Base-by-base conservation (phyloP, 92 coral and sea anemone species). In the Parazoanthus atlanticus region DNA sequence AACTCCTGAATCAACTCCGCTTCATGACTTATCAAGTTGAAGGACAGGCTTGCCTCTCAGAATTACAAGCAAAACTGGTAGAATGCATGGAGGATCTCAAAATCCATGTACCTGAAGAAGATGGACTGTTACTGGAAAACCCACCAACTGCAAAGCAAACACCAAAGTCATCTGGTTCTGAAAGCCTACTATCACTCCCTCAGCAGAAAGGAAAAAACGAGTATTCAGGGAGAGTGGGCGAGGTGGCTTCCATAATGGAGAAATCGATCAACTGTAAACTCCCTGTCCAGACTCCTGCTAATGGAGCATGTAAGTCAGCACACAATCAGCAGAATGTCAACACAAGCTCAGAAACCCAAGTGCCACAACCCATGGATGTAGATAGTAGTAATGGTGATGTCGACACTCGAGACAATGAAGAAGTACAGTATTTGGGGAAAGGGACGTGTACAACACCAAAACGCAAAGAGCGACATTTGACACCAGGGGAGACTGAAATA, bases 141-240 rank as follows among this genome's bases (percentile, higher is more conserved):
- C 2, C 10, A 13, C 73, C 73, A 21, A 67, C 73, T 1, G 73
- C 29, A 67, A 67, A 67, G 73, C 73, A 67, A 0, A 67, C 73
- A 67, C 73, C 73, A 67, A 67, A 67, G 73, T 67, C 31, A 67
- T 67, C 73, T 67, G 29, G 10, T 21, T 67, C 73, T 67, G 73
- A 67, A 67, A 67, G 30, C 32, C n/a, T n/a, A n/a, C 84, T 29
- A 10, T 3, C 67, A 36, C 84, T 79, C 58, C 66, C 65, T 79
- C 58, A 43, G 65, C 19, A 12, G 34, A 79, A 79, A 79, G 66
- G 58, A 29, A 79, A 79, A 43, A 29, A 13, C 49, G 43, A 79
- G 36, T 79, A 79, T 36, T 29, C 36, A 29, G 67, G 84, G 29
- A 79, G 84, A 79, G 84, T 79, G 58, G 84, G 67, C 29, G 84